phyloP scores from a whole-genome alignment of 2,113 vertebrate genomes.

The Crypturellus undulatus region DNA sequence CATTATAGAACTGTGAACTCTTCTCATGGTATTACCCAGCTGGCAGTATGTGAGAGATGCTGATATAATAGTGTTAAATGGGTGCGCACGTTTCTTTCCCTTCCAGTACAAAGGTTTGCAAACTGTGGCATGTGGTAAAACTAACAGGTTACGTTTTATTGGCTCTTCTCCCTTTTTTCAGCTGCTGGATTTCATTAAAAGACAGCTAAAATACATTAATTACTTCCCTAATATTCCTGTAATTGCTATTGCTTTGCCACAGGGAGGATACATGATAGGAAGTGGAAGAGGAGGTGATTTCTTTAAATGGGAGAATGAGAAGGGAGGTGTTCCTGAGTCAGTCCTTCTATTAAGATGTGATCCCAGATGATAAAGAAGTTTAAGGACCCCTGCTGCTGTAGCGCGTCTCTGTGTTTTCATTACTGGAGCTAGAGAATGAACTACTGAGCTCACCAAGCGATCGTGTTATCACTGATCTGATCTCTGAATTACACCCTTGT shows the following conservation, averaged over 20 bases:
- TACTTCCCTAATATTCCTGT: slow-evolving; percentile 52
- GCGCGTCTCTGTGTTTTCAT: neutral
- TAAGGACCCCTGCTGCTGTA: slow-evolving; percentile 33
- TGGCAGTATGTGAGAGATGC: accelerated
- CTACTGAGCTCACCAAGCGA: neutral
- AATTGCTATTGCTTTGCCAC: slow-evolving; percentile 59
- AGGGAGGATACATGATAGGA: slow-evolving; percentile 17
- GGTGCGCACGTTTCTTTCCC: neutral
- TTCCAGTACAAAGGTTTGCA: neutral
- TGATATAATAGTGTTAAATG: neutral
- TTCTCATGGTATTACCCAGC: neutral
- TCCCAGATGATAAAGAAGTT: slow-evolving; percentile 39
- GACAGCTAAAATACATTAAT: slow-evolving; percentile 49
- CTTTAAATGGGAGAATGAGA: slow-evolving; percentile 19
- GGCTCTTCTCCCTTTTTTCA: neutral
- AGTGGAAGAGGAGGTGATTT: slow-evolving; percentile 27
- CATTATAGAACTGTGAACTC: neutral
- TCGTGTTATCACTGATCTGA: neutral
- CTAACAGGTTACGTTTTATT: neutral
- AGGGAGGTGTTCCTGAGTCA: slow-evolving; percentile 41
- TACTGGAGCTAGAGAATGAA: slow-evolving; percentile 5
- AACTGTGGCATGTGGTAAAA: neutral
- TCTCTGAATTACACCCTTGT: neutral
- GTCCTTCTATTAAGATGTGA: slow-evolving; percentile 27
- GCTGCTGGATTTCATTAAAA: slow-evolving; percentile 50